Evolutionary conservation across 2,797 vertebrate genomes (phyloP).

Genomic region (Nannoperca obscura): DNA sequence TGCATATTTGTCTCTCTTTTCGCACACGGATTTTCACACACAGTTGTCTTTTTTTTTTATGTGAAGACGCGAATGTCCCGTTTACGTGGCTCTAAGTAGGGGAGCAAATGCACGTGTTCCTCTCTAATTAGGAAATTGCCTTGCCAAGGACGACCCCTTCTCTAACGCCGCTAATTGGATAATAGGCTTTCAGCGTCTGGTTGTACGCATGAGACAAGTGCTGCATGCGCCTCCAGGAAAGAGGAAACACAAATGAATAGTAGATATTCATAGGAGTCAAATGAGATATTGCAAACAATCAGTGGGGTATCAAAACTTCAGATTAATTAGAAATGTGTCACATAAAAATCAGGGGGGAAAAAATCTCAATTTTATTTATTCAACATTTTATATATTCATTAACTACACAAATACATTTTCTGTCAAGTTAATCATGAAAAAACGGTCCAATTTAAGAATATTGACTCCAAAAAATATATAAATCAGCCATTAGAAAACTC

Average conservation of each 20-base stretch:
- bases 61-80: conserved; percentile 25
- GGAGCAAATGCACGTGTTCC: conserved; percentile 70
- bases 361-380: too few species aligned
- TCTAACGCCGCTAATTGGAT: conserved; percentile 79
- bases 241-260: neutral
- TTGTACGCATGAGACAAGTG: neutral
- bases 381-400: neutral
- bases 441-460: neutral
- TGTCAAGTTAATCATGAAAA: neutral
- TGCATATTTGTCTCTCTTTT: conserved; percentile 74
- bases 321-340: neutral
- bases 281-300: neutral
- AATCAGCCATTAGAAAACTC: neutral
- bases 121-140: conserved; percentile 69
- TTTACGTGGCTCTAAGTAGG: conserved; percentile 66
- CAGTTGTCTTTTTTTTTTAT: conserved; percentile 11
- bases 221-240: neutral
- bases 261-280: neutral
- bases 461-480: too few species aligned
- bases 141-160: conserved; percentile 50
- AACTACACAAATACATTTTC: neutral
- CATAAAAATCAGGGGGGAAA: neutral
- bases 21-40: neutral
- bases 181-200: conserved; percentile 69
- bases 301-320: neutral